Base-by-base conservation (phyloP, 2,888 invertebrate genomes). In the Cancer borealis region DNA sequence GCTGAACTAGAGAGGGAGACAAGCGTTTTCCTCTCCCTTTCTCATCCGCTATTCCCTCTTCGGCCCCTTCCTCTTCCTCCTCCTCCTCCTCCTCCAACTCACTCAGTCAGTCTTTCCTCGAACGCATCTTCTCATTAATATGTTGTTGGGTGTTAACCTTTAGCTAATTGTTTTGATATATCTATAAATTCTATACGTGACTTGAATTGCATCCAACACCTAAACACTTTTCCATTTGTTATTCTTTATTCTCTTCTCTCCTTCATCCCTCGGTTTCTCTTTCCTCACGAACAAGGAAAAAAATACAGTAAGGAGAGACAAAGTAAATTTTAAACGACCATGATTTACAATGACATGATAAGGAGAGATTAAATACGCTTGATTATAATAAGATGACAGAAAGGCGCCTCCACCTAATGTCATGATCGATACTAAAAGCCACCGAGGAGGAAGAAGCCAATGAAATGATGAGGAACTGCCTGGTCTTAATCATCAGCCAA, bases 21-120 rank as follows among this genome's bases (percentile, higher is more conserved):
- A 79, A 79, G 8, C 30, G 79, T 79, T 79, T 79, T 79, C 79
- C 79, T 79, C 79, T 79, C 79, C 79, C 79, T 79, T 79, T 79
- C 79, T 79, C 79, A 79, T 79, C 79, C 79, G 79, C 79, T 30
- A 30, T 26, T 26, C 79, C 30, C 30, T 79, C 79, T 12, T 79
- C 79, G 21, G 17, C 21, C n/a, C 21, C 66, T 66, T 66, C 79
- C 79, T 30, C 79, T 12, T 79, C 79, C 79, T 26, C n/a, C n/a
- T 66, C 66, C 21, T 66, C 66, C 66, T 66, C 14, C n/a, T 66
- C 21, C 39, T 39, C 39, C 39, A 1, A 39, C 39, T 39, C 39
- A 39, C 39, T 39, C 39, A 39, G 39, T 39, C 39, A 39, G n/a
- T 66, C 66, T 66, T 66, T 66, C 66, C 66, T 21, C 66, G 21